phyloP scores from a whole-genome alignment of 1,140 invertebrate genomes.

The Dendroctonus ponderosae region DNA sequence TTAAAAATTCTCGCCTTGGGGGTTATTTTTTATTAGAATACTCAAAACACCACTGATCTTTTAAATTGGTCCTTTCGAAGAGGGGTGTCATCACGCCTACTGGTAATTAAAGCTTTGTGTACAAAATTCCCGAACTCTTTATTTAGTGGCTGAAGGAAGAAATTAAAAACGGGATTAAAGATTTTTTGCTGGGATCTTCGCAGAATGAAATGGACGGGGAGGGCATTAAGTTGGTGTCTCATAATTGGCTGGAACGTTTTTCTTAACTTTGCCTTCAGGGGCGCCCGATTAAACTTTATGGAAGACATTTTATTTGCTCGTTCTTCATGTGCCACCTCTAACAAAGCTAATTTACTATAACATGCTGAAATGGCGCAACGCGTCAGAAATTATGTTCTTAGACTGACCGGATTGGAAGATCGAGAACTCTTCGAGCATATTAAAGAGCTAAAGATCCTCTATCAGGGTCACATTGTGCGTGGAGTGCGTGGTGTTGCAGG shows the following conservation, averaged over 20 bases:
- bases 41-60: constrained; percentile 28
- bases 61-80: constrained; percentile 28
- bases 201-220: constrained; percentile 8
- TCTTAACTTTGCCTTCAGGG: constrained; percentile 22
- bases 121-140: constrained; percentile 34
- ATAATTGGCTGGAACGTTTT: constrained; percentile 28
- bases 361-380: too few relatives aligned
- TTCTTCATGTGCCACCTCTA: too few relatives aligned
- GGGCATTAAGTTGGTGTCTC: constrained; percentile 29
- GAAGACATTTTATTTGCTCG: too few relatives aligned
- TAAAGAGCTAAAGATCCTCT: too few relatives aligned
- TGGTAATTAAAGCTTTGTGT: constrained; percentile 33
- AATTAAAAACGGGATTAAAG: constrained; percentile 38
- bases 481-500: too few relatives aligned
- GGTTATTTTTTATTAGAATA: constrained; percentile 24
- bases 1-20: constrained; percentile 27
- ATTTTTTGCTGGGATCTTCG: constrained; percentile 31
- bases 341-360: too few relatives aligned
- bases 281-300: constrained; percentile 2
- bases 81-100: constrained; percentile 29
- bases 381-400: too few relatives aligned
- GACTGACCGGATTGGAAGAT: too few relatives aligned
- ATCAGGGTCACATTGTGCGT: too few relatives aligned
- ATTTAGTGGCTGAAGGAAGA: constrained; percentile 34
- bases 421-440: too few relatives aligned